A percentile compares a stretch with the other conserved stretches of the same genome.
Evolutionary conservation across 2,113 vertebrate genomes (phyloP).

Genomic region (Trematomus loennbergii): DNA sequence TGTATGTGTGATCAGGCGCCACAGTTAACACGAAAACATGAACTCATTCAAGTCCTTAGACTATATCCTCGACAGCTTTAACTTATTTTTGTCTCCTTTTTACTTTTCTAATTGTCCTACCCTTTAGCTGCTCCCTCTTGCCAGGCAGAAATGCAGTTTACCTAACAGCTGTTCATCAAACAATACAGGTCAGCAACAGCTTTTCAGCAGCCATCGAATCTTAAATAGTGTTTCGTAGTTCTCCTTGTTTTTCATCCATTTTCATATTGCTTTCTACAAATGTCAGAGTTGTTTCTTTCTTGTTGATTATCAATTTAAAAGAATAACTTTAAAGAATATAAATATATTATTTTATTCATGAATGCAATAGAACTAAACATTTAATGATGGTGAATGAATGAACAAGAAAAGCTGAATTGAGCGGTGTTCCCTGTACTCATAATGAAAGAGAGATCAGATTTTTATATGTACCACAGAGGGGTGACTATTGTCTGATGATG

Average conservation of each 20-base stretch:
- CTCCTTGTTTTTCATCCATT: background rate
- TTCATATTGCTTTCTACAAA: background rate
- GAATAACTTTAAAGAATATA: background rate
- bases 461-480: constrained; percentile 72
- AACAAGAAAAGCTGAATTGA: constrained; percentile 39
- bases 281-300: background rate
- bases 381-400: constrained; percentile 24
- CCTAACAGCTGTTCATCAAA: background rate
- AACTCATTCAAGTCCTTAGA: no score
- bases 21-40: no score
- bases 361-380: background rate
- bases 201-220: no score
- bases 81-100: background rate
- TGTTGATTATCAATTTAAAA: background rate
- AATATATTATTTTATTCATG: background rate
- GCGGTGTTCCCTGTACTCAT: constrained; percentile 55
- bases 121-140: background rate
- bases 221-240: background rate
- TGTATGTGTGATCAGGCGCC: no score
- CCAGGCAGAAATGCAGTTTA: background rate
- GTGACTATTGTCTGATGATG: constrained; percentile 79
- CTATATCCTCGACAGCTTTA: background rate
- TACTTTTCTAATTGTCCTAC: background rate
- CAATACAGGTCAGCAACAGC: background rate
- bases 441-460: constrained; percentile 74